These are phyloP conservation scores for Motacilla tschutschensis DNA, from an alignment of 2,113 vertebrate species.

Conservation along the genomic window DNA sequence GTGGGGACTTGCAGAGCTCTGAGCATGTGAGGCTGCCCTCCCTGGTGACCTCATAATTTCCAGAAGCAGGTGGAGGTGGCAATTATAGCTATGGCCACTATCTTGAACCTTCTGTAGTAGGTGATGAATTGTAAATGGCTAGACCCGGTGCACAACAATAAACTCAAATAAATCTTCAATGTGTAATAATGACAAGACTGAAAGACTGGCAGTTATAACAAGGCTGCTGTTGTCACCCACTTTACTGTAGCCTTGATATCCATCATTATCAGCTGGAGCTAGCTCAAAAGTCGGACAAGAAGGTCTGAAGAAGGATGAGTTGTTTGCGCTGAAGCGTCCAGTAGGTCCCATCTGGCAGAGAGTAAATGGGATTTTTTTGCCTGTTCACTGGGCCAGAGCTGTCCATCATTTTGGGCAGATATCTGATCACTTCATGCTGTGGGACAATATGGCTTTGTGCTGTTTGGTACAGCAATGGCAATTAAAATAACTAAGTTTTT, in stretches of 20 bases:
- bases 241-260: constrained; percentile 84
- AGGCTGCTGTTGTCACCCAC: constrained; percentile 88
- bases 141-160: constrained; percentile 81
- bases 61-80: constrained; percentile 84
- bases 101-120: constrained; percentile 79
- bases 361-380: constrained; percentile 85
- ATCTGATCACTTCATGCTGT: constrained; percentile 81
- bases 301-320: constrained; percentile 89
- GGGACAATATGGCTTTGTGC: constrained; percentile 80
- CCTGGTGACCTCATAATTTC: constrained; percentile 84
- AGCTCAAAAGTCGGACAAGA: constrained; percentile 82
- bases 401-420: constrained; percentile 84
- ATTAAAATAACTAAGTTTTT: constrained; percentile 64
- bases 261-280: constrained; percentile 87
- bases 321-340: constrained; percentile 87
- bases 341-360: constrained; percentile 89
- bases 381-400: constrained; percentile 78
- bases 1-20: constrained; percentile 36
- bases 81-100: constrained; percentile 83
- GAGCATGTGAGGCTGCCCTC: constrained; percentile 68
- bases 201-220: constrained; percentile 92
- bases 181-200: constrained; percentile 90
- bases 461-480: constrained; percentile 63
- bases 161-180: constrained; percentile 91
- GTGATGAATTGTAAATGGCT: constrained; percentile 93